Evolutionary conservation across 2,888 invertebrate genomes (phyloP).

Genomic region (Crioceris asparagi): DNA sequence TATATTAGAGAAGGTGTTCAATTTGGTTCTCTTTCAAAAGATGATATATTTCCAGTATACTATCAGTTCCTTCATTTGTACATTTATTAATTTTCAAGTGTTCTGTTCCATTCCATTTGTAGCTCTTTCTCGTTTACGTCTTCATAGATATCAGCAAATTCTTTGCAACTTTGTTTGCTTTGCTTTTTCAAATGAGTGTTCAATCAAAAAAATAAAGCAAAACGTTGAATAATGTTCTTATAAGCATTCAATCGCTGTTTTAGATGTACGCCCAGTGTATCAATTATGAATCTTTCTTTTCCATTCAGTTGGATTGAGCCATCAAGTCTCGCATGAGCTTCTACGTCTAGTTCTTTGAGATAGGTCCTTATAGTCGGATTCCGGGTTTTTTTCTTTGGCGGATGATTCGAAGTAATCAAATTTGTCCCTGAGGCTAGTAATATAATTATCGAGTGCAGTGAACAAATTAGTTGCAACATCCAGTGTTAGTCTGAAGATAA

Average conservation of each 20-base stretch:
- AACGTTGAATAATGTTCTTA: conserved; percentile 3
- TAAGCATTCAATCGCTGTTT: conserved; percentile 2
- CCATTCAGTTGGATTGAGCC: conserved; percentile 9
- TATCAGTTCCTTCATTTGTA: conserved; percentile 1
- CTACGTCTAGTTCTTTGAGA: conserved; percentile 7
- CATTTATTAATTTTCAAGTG: conserved; percentile 4
- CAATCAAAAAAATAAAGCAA: conserved; percentile 6
- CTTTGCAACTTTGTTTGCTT: conserved; percentile 4
- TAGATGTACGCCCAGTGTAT: conserved; percentile 2
- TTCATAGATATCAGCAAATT: conserved; percentile 1
- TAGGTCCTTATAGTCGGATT: conserved; percentile 7
- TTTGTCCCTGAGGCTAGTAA: conserved; percentile 6
- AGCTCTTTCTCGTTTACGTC: background rate
- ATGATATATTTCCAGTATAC: conserved; percentile 6
- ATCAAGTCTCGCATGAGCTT: conserved; percentile 1
- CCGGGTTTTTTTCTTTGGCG: conserved; percentile 3
- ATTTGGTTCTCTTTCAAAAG: conserved; percentile 7
- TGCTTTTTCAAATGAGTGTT: conserved; percentile 4
- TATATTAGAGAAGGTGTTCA: conserved; percentile 6
- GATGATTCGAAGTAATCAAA: conserved; percentile 5
- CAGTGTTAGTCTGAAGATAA: conserved; percentile 7
- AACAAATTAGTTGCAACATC: conserved; percentile 7
- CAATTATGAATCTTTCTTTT: conserved; percentile 6
- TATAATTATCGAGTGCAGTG: conserved; percentile 7
- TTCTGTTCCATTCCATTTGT: conserved; percentile 5